phyloP scores from a whole-genome alignment of 2,797 vertebrate genomes.

The Acanthopagrus latus region DNA sequence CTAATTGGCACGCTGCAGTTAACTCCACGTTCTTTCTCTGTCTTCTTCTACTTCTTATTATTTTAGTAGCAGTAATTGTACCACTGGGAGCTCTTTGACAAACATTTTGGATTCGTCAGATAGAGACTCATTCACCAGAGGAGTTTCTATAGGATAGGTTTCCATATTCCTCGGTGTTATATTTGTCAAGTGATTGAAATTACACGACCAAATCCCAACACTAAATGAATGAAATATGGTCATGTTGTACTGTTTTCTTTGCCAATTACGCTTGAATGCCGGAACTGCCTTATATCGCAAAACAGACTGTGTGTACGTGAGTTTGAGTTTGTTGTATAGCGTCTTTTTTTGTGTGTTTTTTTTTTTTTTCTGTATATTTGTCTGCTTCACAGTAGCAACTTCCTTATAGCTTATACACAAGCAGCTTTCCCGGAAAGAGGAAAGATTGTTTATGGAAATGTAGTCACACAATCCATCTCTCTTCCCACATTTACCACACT shows the following conservation, averaged over 20 bases:
- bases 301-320: neutral
- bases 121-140: slow-evolving; percentile 15
- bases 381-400: slow-evolving; percentile 23
- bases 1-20: slow-evolving; percentile 43
- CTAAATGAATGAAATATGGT: slow-evolving; percentile 20
- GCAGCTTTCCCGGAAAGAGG: slow-evolving; percentile 25
- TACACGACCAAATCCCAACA: slow-evolving; percentile 5
- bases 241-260: neutral
- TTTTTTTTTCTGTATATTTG: neutral
- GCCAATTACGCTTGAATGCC: slow-evolving; percentile 18
- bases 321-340: slow-evolving; percentile 7
- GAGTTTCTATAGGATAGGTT: neutral
- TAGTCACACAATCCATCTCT: slow-evolving; percentile 30
- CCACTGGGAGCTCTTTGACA: slow-evolving; percentile 46
- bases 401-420: slow-evolving; percentile 1
- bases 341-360: neutral
- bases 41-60: slow-evolving; percentile 6
- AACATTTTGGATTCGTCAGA: slow-evolving; percentile 15
- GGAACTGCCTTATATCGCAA: neutral
- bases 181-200: slow-evolving; percentile 39
- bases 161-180: slow-evolving; percentile 5
- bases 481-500: slow-evolving; percentile 11
- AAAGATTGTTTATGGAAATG: slow-evolving; percentile 48
- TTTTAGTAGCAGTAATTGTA: slow-evolving; percentile 52
- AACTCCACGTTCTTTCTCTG: neutral